Conservation (phyloP, 2,113 vertebrate genomes). For the Rhadina sibilatrix region DNA sequence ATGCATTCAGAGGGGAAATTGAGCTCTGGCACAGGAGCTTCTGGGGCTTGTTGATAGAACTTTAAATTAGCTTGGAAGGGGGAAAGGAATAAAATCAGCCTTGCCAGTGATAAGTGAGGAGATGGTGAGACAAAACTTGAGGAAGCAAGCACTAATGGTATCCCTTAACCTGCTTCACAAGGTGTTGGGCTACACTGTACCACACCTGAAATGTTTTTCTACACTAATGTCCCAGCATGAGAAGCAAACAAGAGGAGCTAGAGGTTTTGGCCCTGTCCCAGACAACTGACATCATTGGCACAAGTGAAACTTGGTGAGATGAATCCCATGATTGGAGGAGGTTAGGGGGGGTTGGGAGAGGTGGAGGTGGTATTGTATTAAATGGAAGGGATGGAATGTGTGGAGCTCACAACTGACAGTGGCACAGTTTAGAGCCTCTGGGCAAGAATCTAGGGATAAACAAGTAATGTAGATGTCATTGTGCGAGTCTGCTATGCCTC, state of each 20-base stretch:
- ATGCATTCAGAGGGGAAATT: neutral
- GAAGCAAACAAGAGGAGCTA: neutral
- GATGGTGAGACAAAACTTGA: neutral
- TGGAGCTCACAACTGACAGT: neutral
- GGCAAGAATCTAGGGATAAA: neutral
- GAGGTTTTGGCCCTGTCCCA: neutral
- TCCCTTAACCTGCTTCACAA: neutral
- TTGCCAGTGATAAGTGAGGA: neutral
- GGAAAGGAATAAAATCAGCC: neutral
- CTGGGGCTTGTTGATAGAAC: neutral
- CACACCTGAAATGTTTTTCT: neutral
- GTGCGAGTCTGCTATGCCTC: neutral
- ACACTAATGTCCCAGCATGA: neutral
- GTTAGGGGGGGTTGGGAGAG: no score
- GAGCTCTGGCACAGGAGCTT: neutral
- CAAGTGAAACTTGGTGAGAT: neutral
- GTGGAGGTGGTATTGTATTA: neutral
- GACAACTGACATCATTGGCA: neutral
- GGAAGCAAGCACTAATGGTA: neutral
- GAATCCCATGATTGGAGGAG: neutral
- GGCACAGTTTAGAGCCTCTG: neutral
- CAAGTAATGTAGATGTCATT: neutral
- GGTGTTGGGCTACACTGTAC: neutral
- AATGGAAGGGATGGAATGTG: neutral
- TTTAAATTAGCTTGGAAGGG: neutral